phyloP scores from a whole-genome alignment of 2,888 invertebrate genomes.

The Lasius platythorax region DNA sequence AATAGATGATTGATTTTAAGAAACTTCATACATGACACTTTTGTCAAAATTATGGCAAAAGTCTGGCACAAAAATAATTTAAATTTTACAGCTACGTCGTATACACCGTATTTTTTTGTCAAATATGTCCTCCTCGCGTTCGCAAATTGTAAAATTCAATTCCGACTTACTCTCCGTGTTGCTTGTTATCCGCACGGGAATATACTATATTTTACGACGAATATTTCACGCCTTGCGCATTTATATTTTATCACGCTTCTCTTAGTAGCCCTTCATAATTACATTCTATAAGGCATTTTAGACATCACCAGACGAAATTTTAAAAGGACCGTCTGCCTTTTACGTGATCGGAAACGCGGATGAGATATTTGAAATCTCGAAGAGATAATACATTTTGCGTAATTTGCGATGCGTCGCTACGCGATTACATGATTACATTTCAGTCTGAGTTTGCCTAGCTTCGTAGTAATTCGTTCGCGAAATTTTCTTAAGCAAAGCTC shows the following conservation, averaged over 20 bases:
- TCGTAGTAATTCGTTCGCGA: neutral
- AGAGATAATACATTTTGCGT: constrained; percentile 15
- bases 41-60: constrained; percentile 22
- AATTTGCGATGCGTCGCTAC: neutral
- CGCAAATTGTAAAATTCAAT: constrained; percentile 40
- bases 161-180: neutral
- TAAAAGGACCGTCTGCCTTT: neutral
- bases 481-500: neutral
- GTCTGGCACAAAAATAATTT: constrained; percentile 10
- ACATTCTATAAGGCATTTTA: constrained; percentile 35
- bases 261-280: constrained; percentile 23
- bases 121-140: constrained; percentile 23
- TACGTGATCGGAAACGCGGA: constrained; percentile 22
- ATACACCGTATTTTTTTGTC: constrained; percentile 23
- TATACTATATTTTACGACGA: constrained; percentile 25
- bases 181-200: constrained; percentile 24
- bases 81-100: constrained; percentile 41
- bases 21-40: neutral
- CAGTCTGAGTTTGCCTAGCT: neutral
- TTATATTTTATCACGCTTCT: constrained; percentile 23
- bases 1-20: neutral
- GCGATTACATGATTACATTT: neutral
- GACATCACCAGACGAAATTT: constrained; percentile 17
- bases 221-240: constrained; percentile 34
- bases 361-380: constrained; percentile 8